Percentiles rank a stretch among this genome's conserved stretches.
These are phyloP conservation scores for Diaperis boleti DNA, from an alignment of 2,888 invertebrate genomes.

Conservation along the genomic window DNA sequence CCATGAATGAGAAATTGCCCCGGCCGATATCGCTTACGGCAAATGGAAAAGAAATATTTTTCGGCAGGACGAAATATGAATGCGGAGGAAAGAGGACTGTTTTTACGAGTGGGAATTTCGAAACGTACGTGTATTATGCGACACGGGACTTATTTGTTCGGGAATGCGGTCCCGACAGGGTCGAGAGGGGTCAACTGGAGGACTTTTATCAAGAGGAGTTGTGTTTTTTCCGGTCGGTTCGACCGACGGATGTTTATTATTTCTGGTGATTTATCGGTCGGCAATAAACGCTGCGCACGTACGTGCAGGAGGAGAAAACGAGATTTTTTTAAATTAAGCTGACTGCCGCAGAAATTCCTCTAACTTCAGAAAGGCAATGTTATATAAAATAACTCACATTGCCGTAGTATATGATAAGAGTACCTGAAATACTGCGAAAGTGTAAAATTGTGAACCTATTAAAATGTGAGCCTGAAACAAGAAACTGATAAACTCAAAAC, in stretches of 20 bases:
- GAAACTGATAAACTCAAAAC: no score
- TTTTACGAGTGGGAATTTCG: constrained; percentile 20
- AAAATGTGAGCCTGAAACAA: no score
- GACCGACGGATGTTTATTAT: constrained; percentile 14
- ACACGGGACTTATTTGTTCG: constrained; percentile 19
- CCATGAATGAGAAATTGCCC: constrained; percentile 35
- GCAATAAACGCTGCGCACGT: constrained; percentile 12
- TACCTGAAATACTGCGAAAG: no score
- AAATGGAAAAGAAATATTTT: constrained; percentile 36
- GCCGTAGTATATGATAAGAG: no score
- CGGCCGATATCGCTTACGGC: constrained; percentile 29
- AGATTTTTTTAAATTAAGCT: neutral
- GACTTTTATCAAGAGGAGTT: constrained; percentile 7
- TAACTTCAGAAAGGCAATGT: no score
- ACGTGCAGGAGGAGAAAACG: neutral
- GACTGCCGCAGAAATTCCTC: no score
- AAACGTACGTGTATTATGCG: constrained; percentile 16
- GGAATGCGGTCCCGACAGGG: neutral
- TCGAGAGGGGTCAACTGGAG: constrained; percentile 5
- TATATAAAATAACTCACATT: no score
- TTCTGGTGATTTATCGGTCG: neutral
- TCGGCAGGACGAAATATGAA: constrained; percentile 23
- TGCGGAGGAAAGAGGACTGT: constrained; percentile 10
- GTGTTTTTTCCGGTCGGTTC: neutral
- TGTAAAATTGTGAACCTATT: no score